These are phyloP conservation scores for Amyelois transitella DNA, from an alignment of 1,140 invertebrate genomes.

Conservation along the genomic window DNA sequence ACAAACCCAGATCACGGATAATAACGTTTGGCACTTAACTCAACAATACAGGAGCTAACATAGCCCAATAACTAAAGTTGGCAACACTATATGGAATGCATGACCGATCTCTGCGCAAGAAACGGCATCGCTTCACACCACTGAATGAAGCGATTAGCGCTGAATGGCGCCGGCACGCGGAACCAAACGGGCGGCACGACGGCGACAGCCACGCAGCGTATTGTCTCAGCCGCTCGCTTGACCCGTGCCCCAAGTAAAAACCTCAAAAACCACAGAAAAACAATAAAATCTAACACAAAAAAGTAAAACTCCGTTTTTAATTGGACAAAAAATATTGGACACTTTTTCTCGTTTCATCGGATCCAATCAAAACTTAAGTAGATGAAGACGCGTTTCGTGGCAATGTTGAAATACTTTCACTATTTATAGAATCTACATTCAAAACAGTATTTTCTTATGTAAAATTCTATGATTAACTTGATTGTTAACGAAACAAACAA, in stretches of 20 bases:
- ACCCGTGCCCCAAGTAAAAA: conserved; percentile 68
- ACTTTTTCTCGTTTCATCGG: conserved; percentile 17
- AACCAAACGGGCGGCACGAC: conserved; percentile 62
- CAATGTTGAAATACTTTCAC: not conserved
- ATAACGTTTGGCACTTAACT: too few relatives aligned
- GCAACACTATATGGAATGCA: too few relatives aligned
- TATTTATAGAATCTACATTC: not conserved
- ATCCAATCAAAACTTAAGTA: conserved; percentile 9
- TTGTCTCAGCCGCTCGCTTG: conserved; percentile 68
- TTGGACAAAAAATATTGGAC: conserved; percentile 53
- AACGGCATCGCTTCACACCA: conserved; percentile 46
- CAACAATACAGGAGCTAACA: too few relatives aligned
- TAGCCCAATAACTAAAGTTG: too few relatives aligned
- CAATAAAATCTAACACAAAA: conserved; percentile 42
- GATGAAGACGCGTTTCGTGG: conserved; percentile 15
- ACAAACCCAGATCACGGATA: too few relatives aligned
- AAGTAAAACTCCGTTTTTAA: conserved; percentile 40
- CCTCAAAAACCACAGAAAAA: conserved; percentile 32
- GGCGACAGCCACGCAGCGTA: conserved; percentile 42
- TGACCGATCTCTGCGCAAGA: conserved; percentile 54
- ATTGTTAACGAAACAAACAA: not conserved
- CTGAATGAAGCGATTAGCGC: conserved; percentile 70
- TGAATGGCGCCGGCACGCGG: conserved; percentile 66
- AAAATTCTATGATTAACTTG: not conserved
- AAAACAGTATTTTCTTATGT: not conserved